phyloP scores from a whole-genome alignment of 2,113 vertebrate genomes.

The Pelobates fuscus region DNA sequence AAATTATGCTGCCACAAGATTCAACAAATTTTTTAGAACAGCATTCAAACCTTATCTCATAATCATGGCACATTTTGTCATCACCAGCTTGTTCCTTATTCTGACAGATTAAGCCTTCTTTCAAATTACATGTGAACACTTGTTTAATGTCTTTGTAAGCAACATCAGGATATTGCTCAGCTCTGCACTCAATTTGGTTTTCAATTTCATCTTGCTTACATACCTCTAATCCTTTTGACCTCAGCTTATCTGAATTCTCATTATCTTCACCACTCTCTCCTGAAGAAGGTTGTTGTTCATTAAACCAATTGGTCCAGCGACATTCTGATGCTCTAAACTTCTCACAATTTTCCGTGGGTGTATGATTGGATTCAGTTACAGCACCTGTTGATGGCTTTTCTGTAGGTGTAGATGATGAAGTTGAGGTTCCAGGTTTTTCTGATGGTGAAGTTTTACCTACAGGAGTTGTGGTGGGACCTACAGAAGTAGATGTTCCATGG shows the following conservation, averaged over 20 bases:
- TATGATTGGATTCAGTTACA: too few relatives aligned
- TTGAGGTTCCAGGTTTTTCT: too few relatives aligned
- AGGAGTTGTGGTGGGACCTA: too few relatives aligned
- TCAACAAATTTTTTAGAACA: too few relatives aligned
- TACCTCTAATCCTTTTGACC: too few relatives aligned
- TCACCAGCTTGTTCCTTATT: background rate
- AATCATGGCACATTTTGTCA: too few relatives aligned
- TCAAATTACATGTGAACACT: too few relatives aligned
- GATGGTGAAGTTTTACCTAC: background rate
- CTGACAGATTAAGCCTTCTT: too few relatives aligned
- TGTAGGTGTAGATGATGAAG: background rate
- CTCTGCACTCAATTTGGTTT: too few relatives aligned
- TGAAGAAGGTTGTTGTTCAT: background rate
- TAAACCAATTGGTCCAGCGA: background rate
- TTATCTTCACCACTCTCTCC: background rate
- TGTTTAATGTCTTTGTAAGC: background rate
- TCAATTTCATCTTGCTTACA: too few relatives aligned
- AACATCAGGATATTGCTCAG: too few relatives aligned
- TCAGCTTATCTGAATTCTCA: background rate
- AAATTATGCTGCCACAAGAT: background rate
- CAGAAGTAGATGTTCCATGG: background rate
- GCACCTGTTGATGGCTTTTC: background rate
- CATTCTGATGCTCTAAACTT: background rate
- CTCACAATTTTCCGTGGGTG: background rate
- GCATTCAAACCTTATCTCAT: background rate